Conservation (phyloP, 2,797 vertebrate genomes). For the Phaenicophaeus curvirostris region DNA sequence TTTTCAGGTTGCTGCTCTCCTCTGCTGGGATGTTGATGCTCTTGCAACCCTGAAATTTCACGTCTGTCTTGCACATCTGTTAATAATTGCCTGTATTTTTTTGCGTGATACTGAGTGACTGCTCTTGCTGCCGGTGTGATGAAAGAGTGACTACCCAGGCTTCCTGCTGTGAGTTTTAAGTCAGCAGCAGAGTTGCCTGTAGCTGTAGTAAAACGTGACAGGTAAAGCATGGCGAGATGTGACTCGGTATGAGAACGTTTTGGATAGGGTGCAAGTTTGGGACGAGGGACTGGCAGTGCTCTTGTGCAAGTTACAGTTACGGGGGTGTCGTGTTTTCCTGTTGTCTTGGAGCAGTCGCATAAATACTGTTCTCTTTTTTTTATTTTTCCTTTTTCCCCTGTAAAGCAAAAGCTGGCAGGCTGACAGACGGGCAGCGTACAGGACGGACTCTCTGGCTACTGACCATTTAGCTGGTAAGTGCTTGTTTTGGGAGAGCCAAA, state of each 20-base stretch:
- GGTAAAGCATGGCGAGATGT: background rate
- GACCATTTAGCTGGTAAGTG: constrained; percentile 99
- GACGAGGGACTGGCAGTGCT: background rate
- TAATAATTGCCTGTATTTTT: background rate
- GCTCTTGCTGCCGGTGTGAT: background rate
- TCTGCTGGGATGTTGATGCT: constrained; percentile 30
- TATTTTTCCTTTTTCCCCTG: background rate
- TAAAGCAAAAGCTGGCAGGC: constrained; percentile 98
- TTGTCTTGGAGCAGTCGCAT: background rate
- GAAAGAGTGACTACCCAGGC: background rate
- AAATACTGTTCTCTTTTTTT: background rate
- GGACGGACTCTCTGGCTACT: constrained; percentile 99
- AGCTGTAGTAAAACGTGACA: background rate
- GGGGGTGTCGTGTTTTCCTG: background rate
- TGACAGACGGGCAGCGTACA: constrained; percentile 92
- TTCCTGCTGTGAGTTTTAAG: background rate
- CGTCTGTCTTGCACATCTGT: constrained; percentile 24
- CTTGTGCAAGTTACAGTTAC: background rate
- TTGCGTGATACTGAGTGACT: background rate
- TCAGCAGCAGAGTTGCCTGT: background rate
- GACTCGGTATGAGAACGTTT: background rate
- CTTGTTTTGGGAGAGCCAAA: background rate
- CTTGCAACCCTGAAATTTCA: constrained; percentile 33
- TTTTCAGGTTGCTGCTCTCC: constrained; percentile 54
- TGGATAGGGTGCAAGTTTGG: background rate